Evolutionary conservation across 1,140 invertebrate species (phyloP).

Genomic region (Hetaerina americana): DNA sequence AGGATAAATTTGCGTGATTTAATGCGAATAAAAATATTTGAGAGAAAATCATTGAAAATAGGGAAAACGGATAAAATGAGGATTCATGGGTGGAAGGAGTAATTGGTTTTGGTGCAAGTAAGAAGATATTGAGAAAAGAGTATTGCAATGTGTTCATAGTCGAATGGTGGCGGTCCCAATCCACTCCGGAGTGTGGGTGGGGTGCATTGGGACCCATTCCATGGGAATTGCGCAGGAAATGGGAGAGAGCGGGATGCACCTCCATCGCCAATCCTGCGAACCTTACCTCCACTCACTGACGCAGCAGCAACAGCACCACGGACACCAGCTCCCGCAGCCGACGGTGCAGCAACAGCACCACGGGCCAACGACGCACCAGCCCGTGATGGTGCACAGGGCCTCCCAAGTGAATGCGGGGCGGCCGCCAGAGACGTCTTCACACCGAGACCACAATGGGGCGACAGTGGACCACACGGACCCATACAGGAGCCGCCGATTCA

Average conservation of each 20-base stretch:
- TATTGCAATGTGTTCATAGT: too few relatives aligned
- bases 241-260: not conserved
- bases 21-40: too few relatives aligned
- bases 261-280: not conserved
- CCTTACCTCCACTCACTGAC: not conserved
- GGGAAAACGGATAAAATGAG: too few relatives aligned
- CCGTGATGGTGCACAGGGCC: not conserved
- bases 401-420: not conserved
- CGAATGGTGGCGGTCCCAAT: too few relatives aligned
- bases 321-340: not conserved
- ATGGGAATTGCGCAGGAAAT: not conserved
- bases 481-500: conserved; percentile 39
- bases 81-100: too few relatives aligned
- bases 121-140: too few relatives aligned
- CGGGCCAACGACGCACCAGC: not conserved
- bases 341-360: not conserved
- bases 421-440: not conserved
- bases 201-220: too few relatives aligned
- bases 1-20: too few relatives aligned
- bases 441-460: not conserved
- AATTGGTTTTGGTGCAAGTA: too few relatives aligned
- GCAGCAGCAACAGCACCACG: not conserved
- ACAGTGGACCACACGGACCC: conserved; percentile 6
- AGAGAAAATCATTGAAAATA: too few relatives aligned
- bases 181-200: too few relatives aligned